Percentiles rank a stretch among this genome's conserved stretches.
Evolutionary conservation across 2,888 invertebrate genomes (phyloP).

Genomic region (Cheiracanthium punctorium): DNA sequence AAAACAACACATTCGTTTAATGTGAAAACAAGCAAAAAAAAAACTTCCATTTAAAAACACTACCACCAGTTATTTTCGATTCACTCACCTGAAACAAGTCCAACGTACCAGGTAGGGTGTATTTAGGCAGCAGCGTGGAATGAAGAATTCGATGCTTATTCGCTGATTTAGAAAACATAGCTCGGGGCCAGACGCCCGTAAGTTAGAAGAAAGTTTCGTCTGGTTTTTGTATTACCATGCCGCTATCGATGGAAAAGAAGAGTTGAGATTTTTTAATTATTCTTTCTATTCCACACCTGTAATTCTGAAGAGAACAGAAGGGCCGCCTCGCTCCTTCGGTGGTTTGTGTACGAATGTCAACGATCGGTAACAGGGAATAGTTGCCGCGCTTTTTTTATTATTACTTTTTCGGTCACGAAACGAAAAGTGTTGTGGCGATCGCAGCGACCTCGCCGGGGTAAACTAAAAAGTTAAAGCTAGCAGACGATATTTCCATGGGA

Average conservation of each 20-base stretch:
- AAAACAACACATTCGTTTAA: too few species aligned
- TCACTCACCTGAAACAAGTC: slow-evolving; percentile 57
- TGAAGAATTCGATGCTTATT: slow-evolving; percentile 46
- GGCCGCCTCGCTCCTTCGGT: not conserved
- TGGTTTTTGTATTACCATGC: not conserved
- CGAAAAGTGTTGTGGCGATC: not conserved
- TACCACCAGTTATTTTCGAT: not conserved
- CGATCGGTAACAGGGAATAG: not conserved
- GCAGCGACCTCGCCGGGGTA: not conserved
- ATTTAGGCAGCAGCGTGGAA: slow-evolving; percentile 47
- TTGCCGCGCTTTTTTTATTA: slow-evolving; percentile 12
- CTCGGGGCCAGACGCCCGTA: slow-evolving; percentile 60
- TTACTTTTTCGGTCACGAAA: slow-evolving; percentile 12
- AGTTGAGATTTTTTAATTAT: not conserved
- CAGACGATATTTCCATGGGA: slow-evolving; percentile 1
- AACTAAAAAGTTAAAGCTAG: not conserved
- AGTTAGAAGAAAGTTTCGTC: not conserved
- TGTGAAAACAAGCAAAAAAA: too few species aligned
- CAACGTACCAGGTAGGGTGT: slow-evolving; percentile 59
- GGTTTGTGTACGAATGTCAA: not conserved
- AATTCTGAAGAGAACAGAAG: not conserved
- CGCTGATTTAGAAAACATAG: slow-evolving; percentile 40
- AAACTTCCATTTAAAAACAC: not conserved
- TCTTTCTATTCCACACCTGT: not conserved
- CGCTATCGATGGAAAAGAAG: not conserved